phyloP scores from a whole-genome alignment of 2,888 invertebrate species.

The Epistrophe eligans region DNA sequence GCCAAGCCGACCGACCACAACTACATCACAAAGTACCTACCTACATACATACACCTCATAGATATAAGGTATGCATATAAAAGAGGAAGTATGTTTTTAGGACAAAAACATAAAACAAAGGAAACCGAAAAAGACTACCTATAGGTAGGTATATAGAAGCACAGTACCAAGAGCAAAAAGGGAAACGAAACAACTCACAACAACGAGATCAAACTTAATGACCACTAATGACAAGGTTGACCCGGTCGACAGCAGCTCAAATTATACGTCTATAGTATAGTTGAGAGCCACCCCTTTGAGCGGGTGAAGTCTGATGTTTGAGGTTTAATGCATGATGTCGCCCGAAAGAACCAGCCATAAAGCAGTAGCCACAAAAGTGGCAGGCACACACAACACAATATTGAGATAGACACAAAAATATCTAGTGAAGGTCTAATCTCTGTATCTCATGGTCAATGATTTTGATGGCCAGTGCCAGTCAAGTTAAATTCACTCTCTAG shows the following conservation, averaged over 20 bases:
- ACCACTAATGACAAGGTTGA: constrained; percentile 78
- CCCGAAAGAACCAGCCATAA: constrained; percentile 17
- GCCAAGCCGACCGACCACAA: constrained; percentile 11
- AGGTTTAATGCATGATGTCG: constrained; percentile 30
- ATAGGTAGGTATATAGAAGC: constrained; percentile 1
- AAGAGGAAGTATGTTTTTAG: constrained; percentile 68
- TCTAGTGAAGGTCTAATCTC: constrained; percentile 57
- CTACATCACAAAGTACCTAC: constrained; percentile 8
- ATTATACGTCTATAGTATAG: constrained; percentile 76
- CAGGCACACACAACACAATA: background rate
- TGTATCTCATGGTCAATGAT: constrained; percentile 70
- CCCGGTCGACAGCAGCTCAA: constrained; percentile 77
- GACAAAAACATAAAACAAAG: constrained; percentile 51
- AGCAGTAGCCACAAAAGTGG: background rate
- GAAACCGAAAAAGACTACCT: constrained; percentile 38
- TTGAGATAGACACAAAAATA: constrained; percentile 1
- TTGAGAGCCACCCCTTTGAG: constrained; percentile 60
- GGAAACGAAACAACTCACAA: constrained; percentile 72
- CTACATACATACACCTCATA: background rate
- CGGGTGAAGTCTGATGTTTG: constrained; percentile 49
- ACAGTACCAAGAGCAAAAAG: constrained; percentile 45
- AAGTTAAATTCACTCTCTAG: constrained; percentile 31
- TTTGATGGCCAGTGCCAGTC: constrained; percentile 64
- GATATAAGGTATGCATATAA: background rate
- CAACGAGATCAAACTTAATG: constrained; percentile 77